Evolutionary conservation across 2,888 invertebrate genomes (phyloP), one percentile per base, ranked within the genome.

Genomic region (Agrypnus murinus): DNA sequence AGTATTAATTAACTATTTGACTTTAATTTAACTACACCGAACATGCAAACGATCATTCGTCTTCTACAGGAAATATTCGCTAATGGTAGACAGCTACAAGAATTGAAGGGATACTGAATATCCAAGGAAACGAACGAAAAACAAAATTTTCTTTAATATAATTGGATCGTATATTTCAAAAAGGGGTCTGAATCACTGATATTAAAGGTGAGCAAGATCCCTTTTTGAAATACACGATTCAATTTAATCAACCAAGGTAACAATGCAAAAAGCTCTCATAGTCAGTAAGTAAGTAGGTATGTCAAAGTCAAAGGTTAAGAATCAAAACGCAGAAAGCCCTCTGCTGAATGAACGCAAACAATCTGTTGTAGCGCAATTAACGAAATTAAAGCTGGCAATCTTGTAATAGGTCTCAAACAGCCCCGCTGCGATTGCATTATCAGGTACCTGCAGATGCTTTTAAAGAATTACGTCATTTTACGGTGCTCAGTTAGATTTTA

Each of bases 291-390:
- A 55, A 17, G 55, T 17, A 32, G 36, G 55, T 15, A 36, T 15
- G 55, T 55, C 55, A 55, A 55, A 55, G 55, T 55, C 55, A 55
- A 55, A 55, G 55, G 55, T 36, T 36, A 17, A 1, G 17, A 48
- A 55, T 55, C 55, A 15, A 12, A 55, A 55, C 36, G 55, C 15
- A 38, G 55, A 55, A 55, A 34, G 5, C 53, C 25, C 55, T 38
- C 55, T 17, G 9, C 15, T 14, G 55, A 12, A 55, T 9, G 15
- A 55, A 36, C 55, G 38, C 55, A 55, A 55, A 55, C 55, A 55
- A 55, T 55, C 55, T 55, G 55, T 55, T 55, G 55, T 55, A 55
- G 55, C 36, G 55, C 55, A 55, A 55, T 55, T 55, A 55, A 55
- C 55, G 55, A 55, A 55, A 55, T 55, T 55, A 55, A 55, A 36